Base-by-base conservation (phyloP, 2,888 invertebrate genomes). In the Subacronicta megacephala region DNA sequence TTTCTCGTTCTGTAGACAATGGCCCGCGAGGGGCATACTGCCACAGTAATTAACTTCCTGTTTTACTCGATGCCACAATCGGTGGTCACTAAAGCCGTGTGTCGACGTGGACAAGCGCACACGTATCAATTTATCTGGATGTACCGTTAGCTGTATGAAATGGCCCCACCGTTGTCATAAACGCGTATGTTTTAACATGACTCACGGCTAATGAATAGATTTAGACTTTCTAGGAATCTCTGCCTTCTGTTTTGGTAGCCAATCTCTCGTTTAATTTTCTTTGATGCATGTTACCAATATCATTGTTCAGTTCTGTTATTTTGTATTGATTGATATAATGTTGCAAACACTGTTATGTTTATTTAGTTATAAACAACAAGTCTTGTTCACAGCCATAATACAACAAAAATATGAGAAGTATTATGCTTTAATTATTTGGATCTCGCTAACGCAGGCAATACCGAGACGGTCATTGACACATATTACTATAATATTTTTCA, bases 391-490 rank as follows among this genome's bases (percentile, higher is more conserved):
- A 5, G n/a, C 31, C n/a, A n/a, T n/a, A 31, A n/a, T 6, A 31
- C 0, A 31, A 31, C 2, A 5, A 3, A 6, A 5, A 31, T 23
- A n/a, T 35, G 10, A 20, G 10, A 35, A 35, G 20, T 35, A 10
- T 16, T 23, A 37, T 36, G 37, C 36, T 9, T 49, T 40, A 4
- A 38, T 46, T 40, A 35, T 42, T 16, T 29, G 7, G n/a, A 50
- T 54, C 9, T 33, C n/a, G 49, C 60, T 67, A 65, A 57, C 58
- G 52, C 46, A 67, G 45, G 66, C 62, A 73, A 72, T 75, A 77
- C 77, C 62, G 63, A 75, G 68, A 55, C 80, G 84, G 84, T 81
- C 83, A 69, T 79, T 82, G 84, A 83, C 85, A 82, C 66, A 80
- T 66, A 75, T 79, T 74, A 62, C 64, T 78, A 61, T 33, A 71